Evolutionary conservation across 2,797 vertebrate species (phyloP).

Genomic region (Telmatherina bonti): DNA sequence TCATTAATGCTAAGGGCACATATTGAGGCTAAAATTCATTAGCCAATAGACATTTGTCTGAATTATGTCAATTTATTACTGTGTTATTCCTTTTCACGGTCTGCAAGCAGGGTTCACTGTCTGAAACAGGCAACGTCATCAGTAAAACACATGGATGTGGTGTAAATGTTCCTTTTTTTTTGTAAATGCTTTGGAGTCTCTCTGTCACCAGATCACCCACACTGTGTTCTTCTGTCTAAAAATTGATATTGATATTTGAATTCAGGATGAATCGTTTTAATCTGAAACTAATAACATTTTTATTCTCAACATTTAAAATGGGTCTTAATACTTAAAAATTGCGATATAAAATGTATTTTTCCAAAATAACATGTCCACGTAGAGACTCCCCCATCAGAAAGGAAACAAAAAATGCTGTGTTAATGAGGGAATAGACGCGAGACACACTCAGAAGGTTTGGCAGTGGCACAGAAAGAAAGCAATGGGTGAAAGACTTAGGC

Average conservation of each 20-base stretch:
- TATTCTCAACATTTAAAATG: background rate
- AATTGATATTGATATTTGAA: background rate
- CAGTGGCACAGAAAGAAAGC: conserved; percentile 2
- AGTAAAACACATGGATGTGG: no score
- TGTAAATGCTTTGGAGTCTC: no score
- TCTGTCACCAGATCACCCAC: background rate
- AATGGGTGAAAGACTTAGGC: conserved; percentile 1
- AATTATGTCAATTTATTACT: background rate
- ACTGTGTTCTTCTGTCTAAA: background rate
- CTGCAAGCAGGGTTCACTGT: background rate
- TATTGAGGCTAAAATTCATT: background rate
- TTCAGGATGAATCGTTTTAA: background rate
- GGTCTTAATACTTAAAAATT: background rate
- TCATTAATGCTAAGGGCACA: conserved; percentile 30
- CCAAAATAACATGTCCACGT: background rate
- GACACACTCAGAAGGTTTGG: background rate
- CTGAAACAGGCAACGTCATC: background rate
- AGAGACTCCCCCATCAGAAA: background rate
- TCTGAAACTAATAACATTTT: background rate
- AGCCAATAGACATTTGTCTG: background rate
- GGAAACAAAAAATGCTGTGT: background rate
- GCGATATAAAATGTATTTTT: background rate
- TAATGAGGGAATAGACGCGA: background rate
- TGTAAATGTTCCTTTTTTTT: no score
- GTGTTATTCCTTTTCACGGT: background rate